Base-by-base conservation (phyloP, 1,140 invertebrate species). In the Tetramorium alpestre region DNA sequence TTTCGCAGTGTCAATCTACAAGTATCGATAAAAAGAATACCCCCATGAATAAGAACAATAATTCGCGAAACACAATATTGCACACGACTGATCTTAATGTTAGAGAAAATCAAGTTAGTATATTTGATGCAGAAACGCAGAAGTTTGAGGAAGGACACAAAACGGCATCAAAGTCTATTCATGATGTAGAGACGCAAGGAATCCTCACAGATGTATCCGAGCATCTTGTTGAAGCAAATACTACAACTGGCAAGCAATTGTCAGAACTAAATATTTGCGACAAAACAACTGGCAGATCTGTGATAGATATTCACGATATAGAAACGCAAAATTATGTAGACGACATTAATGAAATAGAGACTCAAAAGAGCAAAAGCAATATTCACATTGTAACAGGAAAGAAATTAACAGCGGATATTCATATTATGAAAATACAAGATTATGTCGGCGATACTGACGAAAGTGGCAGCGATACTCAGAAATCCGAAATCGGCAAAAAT, bases 131-230 rank as follows among this genome's bases (percentile, higher is more conserved):
- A 41, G 85, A 89, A 22, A 90, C 89, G 1, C 89, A 89, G 10
- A 70, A 33, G 0, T 58, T 70, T 18, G 78, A 87, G 18, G 33
- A 22, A 6, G 0, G 8, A 5, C 13, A 38, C n/a, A 25, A 69
- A 41, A 60, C 6, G 0, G 7, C 18, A 38, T 47, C 49, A n/a
- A 8, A 1, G 0, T 69, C 86, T 5, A 89, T 90, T 65, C 58
- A 90, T n/a, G 85, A 91, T 22, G n/a, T 82, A 18, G 87, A 89
- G 8, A 90, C 84, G 1, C 87, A 91, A 82, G 72, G 33, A 8
- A 18, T 87, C n/a, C 10, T 16, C 3, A 18, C 10, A 10, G 38
- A 16, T 11, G 25, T 2, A 3, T 51, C 54, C 0, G 51, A 58
- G 10, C 3, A 69, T 47, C 0, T 47, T 16, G 13, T 54, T 13